Evolutionary conservation across 2,888 invertebrate species (phyloP).

Genomic region (Ormyrus rosae): DNA sequence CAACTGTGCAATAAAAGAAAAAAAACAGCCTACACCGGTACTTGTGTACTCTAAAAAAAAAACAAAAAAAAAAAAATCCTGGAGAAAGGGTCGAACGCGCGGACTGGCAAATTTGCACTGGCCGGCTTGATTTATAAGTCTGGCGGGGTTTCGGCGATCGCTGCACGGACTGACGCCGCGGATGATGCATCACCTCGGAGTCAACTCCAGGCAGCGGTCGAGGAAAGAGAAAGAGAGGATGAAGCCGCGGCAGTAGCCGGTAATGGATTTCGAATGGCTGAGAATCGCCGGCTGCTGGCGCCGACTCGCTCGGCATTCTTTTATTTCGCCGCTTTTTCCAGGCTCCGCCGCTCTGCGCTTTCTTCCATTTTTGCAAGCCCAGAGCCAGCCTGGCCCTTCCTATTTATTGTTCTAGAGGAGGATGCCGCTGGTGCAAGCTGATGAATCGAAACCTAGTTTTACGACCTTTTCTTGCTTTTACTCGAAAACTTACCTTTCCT

Average conservation of each 20-base stretch:
- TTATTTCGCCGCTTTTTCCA: slow-evolving; percentile 1
- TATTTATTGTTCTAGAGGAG: too few relatives aligned
- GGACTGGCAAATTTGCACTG: not conserved
- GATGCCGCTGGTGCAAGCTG: too few relatives aligned
- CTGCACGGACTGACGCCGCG: slow-evolving; percentile 57
- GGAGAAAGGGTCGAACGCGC: not conserved
- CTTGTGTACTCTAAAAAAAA: too few relatives aligned
- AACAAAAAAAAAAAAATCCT: too few relatives aligned
- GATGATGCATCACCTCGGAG: slow-evolving; percentile 69
- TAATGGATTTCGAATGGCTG: slow-evolving; percentile 70
- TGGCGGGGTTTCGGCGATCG: slow-evolving; percentile 53
- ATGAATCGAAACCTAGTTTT: too few relatives aligned
- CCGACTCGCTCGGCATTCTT: slow-evolving; percentile 28
- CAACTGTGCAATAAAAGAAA: not conserved
- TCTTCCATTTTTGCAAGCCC: not conserved
- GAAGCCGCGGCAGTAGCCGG: slow-evolving; percentile 57
- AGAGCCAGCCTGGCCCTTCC: not conserved
- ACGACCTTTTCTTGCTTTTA: too few relatives aligned
- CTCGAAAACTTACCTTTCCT: too few relatives aligned
- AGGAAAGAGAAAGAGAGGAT: too few relatives aligned
- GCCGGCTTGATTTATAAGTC: slow-evolving; percentile 70
- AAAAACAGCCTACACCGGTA: not conserved
- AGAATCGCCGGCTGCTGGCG: slow-evolving; percentile 65
- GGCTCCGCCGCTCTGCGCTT: not conserved
- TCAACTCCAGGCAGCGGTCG: slow-evolving; percentile 67